A percentile compares a stretch with the other conserved stretches of the same genome.
phyloP scores from a whole-genome alignment of 1,140 invertebrate species.

The Drosophila dunni region DNA sequence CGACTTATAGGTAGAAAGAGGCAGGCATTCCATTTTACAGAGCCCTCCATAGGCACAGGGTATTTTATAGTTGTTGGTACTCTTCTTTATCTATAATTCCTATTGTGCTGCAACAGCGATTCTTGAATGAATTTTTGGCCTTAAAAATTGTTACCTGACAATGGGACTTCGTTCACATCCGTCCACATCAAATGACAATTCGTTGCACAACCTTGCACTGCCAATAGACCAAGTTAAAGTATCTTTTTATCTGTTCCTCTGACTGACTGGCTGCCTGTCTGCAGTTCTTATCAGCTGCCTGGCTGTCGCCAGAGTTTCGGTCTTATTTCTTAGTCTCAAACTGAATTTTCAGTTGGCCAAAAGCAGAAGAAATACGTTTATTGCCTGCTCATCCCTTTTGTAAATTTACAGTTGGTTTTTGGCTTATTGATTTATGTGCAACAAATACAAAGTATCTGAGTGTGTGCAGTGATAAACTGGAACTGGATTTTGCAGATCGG shows the following conservation, averaged over 20 bases:
- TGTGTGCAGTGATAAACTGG: not conserved
- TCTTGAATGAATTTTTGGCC: slow-evolving; percentile 39
- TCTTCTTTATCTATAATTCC: no score
- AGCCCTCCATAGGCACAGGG: no score
- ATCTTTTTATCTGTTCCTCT: slow-evolving; percentile 34
- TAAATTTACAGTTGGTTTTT: slow-evolving; percentile 35
- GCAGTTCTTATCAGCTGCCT: slow-evolving; percentile 27
- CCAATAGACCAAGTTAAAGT: slow-evolving; percentile 23
- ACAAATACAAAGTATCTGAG: slow-evolving; percentile 9
- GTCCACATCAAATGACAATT: slow-evolving; percentile 20
- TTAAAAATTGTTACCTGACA: slow-evolving; percentile 22
- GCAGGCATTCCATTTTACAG: no score
- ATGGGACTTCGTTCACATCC: not conserved
- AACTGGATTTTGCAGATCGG: not conserved
- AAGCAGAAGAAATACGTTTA: slow-evolving; percentile 24
- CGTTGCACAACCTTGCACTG: slow-evolving; percentile 7
- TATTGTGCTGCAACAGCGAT: slow-evolving; percentile 14
- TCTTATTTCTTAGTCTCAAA: slow-evolving; percentile 3
- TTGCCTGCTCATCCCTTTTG: slow-evolving; percentile 37
- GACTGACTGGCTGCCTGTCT: slow-evolving; percentile 5
- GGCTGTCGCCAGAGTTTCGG: slow-evolving; percentile 2
- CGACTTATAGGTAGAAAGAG: no score
- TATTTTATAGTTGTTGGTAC: no score
- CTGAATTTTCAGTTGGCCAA: slow-evolving; percentile 1
- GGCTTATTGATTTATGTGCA: slow-evolving; percentile 38